Conservation (phyloP, 1,140 invertebrate species). For the Dendrolimus kikuchii region DNA sequence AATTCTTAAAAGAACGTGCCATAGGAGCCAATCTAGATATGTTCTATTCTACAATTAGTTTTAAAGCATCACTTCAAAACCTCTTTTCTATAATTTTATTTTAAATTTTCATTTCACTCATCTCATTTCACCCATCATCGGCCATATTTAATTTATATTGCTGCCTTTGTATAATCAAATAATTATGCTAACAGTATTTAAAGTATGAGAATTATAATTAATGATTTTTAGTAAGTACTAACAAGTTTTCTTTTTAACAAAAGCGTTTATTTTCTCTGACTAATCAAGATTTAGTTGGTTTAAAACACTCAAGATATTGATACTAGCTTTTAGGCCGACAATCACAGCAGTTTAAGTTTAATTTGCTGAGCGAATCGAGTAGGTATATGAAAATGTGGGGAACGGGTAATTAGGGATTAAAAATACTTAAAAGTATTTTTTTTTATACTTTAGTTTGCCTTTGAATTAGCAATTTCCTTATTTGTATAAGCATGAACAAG, state of each 20-base stretch:
- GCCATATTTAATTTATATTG: conserved; percentile 21
- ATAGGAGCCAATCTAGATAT: conserved; percentile 18
- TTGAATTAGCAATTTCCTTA: too few species aligned
- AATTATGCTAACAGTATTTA: too few species aligned
- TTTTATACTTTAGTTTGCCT: too few species aligned
- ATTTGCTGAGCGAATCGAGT: conserved; percentile 36
- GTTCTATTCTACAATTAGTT: conserved; percentile 29
- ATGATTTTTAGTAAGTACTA: conserved; percentile 25
- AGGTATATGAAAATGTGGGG: conserved; percentile 41
- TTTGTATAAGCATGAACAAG: too few species aligned
- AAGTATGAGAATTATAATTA: conserved; percentile 1
- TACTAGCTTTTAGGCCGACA: too few species aligned
- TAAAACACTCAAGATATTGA: background rate
- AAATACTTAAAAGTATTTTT: background rate
- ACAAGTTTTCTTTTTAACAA: conserved; percentile 45
- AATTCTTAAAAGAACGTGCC: conserved; percentile 14
- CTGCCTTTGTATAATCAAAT: conserved; percentile 5
- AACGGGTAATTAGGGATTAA: background rate
- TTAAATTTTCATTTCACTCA: conserved; percentile 21
- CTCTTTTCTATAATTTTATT: conserved; percentile 17
- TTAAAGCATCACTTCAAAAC: conserved; percentile 54
- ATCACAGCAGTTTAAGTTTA: conserved; percentile 18
- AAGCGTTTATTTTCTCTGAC: conserved; percentile 34
- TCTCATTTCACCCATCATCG: conserved; percentile 26
- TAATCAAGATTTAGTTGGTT: conserved; percentile 5